phyloP scores from a whole-genome alignment of 2,888 invertebrate genomes.

The Beris morrisii region DNA sequence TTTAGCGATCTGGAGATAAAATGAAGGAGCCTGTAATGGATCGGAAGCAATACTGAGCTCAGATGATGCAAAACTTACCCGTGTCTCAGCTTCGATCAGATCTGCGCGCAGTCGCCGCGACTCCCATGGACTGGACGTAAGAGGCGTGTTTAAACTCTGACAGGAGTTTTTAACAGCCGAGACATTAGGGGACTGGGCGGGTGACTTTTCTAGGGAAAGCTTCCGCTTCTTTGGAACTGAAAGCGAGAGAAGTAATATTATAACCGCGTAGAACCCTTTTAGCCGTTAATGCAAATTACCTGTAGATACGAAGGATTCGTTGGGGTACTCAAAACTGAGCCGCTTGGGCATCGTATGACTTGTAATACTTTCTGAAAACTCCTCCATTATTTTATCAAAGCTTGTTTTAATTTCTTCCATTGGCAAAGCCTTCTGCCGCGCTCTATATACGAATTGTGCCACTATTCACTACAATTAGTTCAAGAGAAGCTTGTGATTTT shows the following conservation, averaged over 20 bases:
- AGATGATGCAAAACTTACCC: too few relatives aligned
- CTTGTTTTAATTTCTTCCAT: slow-evolving; percentile 54
- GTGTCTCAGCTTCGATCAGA: slow-evolving; percentile 64
- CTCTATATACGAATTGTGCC: too few relatives aligned
- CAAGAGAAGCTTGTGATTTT: too few relatives aligned
- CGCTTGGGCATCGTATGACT: slow-evolving; percentile 53
- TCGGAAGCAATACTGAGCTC: too few relatives aligned
- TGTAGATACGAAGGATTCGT: slow-evolving; percentile 47
- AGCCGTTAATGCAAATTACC: slow-evolving; percentile 40
- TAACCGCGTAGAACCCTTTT: slow-evolving; percentile 8
- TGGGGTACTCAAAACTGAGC: slow-evolving; percentile 49
- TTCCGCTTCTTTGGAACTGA: slow-evolving; percentile 52
- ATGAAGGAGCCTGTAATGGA: slow-evolving; percentile 13
- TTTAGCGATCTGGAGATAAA: slow-evolving; percentile 43
- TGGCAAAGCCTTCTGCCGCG: too few relatives aligned
- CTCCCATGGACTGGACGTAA: slow-evolving; percentile 63
- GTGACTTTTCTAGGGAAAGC: slow-evolving; percentile 43
- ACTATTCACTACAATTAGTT: too few relatives aligned
- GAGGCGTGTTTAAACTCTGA: slow-evolving; percentile 28
- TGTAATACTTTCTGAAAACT: slow-evolving; percentile 47
- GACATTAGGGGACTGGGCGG: slow-evolving; percentile 29
- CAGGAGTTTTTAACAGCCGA: slow-evolving; percentile 28
- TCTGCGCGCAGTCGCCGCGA: slow-evolving; percentile 66
- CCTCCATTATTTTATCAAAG: slow-evolving; percentile 52
- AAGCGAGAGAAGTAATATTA: slow-evolving; percentile 13